Percentiles rank a stretch among this genome's conserved stretches.
Evolutionary conservation across 1,140 invertebrate species (phyloP).

Genomic region (Drosophila miranda): DNA sequence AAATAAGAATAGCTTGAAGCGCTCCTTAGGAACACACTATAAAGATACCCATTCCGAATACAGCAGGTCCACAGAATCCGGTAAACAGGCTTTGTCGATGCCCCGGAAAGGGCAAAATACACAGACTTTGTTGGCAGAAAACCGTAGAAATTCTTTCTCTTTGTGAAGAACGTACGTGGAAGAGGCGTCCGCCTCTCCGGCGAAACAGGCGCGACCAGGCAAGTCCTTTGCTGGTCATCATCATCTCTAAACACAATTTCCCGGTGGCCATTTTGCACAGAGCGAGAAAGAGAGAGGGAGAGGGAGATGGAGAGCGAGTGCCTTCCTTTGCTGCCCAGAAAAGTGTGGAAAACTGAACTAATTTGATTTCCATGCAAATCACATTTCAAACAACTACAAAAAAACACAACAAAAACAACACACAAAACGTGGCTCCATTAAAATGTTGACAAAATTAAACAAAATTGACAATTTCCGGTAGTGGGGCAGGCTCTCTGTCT

Average conservation of each 20-base stretch:
- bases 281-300: not conserved
- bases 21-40: too few relatives aligned
- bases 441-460: constrained; percentile 67
- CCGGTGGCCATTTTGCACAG: not conserved
- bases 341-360: constrained; percentile 49
- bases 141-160: too few relatives aligned
- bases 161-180: too few relatives aligned
- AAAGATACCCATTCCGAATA: too few relatives aligned
- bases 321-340: not conserved
- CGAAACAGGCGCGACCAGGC: too few relatives aligned
- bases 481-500: too few relatives aligned
- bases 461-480: constrained; percentile 70
- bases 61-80: too few relatives aligned
- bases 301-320: not conserved
- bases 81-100: too few relatives aligned
- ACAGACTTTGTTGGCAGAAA: too few relatives aligned
- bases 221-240: not conserved
- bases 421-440: constrained; percentile 45
- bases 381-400: constrained; percentile 51
- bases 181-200: too few relatives aligned
- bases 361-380: constrained; percentile 75
- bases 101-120: too few relatives aligned
- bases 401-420: constrained; percentile 11
- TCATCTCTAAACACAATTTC: not conserved
- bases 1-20: too few relatives aligned